Percentiles rank a stretch among this genome's conserved stretches.
Evolutionary conservation across 2,888 invertebrate genomes (phyloP).

Genomic region (Endotricha flammealis): DNA sequence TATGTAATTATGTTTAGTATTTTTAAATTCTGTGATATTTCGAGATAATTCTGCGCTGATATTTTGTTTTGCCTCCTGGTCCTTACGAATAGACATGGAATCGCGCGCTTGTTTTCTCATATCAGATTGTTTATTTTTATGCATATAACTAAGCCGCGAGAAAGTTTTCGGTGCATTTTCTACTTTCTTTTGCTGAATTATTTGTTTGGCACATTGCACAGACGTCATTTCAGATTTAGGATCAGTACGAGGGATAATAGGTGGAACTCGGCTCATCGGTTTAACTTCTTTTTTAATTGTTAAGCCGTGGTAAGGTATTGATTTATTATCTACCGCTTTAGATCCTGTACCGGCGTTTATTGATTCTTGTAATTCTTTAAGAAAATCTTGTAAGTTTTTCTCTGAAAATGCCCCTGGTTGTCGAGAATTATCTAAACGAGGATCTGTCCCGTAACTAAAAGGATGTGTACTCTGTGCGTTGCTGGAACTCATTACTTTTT

Average conservation of each 20-base stretch:
- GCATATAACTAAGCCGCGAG: conserved; percentile 61
- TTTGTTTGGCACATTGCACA: conserved; percentile 47
- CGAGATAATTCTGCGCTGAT: conserved; percentile 18
- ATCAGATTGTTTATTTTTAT: conserved; percentile 56
- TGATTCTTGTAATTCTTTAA: conserved; percentile 46
- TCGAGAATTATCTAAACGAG: background rate
- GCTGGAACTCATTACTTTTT: background rate
- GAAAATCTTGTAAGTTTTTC: conserved; percentile 37
- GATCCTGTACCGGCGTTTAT: conserved; percentile 41
- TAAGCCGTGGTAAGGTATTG: background rate
- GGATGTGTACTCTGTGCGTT: background rate
- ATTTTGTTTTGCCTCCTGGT: conserved; percentile 15
- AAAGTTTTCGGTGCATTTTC: conserved; percentile 61
- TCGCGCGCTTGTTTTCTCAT: conserved; percentile 31
- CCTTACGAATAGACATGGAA: conserved; percentile 19
- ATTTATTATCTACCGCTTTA: conserved; percentile 13
- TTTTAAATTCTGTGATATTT: conserved; percentile 19
- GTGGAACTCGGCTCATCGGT: conserved; percentile 26
- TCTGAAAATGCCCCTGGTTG: conserved; percentile 5
- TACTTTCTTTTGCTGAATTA: conserved; percentile 38
- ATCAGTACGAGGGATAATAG: conserved; percentile 23
- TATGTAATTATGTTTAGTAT: conserved; percentile 14
- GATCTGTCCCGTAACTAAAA: background rate
- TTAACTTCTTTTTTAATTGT: conserved; percentile 26
- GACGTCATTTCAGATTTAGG: conserved; percentile 26